Conservation (phyloP, 2,888 invertebrate genomes). For the Noctua pronuba region DNA sequence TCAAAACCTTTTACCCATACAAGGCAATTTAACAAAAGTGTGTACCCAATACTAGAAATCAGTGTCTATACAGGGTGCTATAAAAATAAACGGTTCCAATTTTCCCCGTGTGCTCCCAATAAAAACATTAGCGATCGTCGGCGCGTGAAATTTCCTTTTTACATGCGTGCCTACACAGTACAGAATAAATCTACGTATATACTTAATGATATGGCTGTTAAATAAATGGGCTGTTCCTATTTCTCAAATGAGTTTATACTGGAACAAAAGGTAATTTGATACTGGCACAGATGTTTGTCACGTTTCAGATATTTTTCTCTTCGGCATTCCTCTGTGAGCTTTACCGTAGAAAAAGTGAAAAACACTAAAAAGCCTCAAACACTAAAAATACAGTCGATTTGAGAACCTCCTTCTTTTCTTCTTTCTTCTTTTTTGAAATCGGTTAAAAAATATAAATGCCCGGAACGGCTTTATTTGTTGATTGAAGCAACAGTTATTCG, state of each 20-base stretch:
- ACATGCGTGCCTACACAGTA: slow-evolving; percentile 66
- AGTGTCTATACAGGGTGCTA: slow-evolving; percentile 69
- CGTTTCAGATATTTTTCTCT: slow-evolving; percentile 4
- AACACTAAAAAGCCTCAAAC: neutral
- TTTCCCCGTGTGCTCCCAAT: slow-evolving; percentile 75
- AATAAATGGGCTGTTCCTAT: slow-evolving; percentile 50
- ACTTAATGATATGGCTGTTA: slow-evolving; percentile 51
- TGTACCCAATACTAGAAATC: slow-evolving; percentile 70
- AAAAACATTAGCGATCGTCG: slow-evolving; percentile 78
- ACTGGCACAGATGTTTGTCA: slow-evolving; percentile 1
- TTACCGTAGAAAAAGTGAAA: neutral
- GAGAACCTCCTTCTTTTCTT: neutral
- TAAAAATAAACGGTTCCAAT: slow-evolving; percentile 75
- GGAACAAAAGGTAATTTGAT: slow-evolving; percentile 24
- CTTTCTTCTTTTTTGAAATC: too few species aligned
- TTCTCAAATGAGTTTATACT: slow-evolving; percentile 42
- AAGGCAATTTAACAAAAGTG: slow-evolving; percentile 31
- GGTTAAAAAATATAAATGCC: too few species aligned
- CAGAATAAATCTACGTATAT: slow-evolving; percentile 56
- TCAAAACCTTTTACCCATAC: slow-evolving; percentile 22
- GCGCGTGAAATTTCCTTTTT: slow-evolving; percentile 76
- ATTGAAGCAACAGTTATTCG: neutral
- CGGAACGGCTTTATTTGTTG: neutral
- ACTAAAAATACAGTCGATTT: neutral
- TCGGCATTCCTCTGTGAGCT: neutral